These are phyloP conservation scores for Enteromius thamalakanensis DNA, from an alignment of 2,797 vertebrate genomes.

Conservation along the genomic window DNA sequence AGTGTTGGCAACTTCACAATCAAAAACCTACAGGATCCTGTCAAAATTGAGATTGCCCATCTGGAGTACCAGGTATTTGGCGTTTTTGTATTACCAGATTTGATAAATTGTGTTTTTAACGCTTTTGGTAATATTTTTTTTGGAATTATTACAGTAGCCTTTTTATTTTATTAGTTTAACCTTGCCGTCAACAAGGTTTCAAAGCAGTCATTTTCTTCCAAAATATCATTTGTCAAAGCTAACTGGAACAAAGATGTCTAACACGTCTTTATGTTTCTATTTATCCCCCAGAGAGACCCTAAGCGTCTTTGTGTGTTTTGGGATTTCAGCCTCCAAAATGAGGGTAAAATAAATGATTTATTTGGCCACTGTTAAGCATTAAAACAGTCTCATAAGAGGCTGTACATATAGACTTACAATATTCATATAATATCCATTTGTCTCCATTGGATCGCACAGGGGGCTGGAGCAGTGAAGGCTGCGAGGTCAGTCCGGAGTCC, in stretches of 20 bases:
- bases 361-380: constrained; percentile 7
- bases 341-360: constrained; percentile 66
- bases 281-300: constrained; percentile 68
- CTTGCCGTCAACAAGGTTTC: not conserved
- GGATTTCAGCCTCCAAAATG: constrained; percentile 89
- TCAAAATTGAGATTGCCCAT: constrained; percentile 87
- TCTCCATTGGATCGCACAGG: constrained; percentile 80
- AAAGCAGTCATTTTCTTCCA: not conserved
- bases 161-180: not conserved
- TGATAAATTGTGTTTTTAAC: not conserved
- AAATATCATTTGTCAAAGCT: not conserved
- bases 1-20: constrained; percentile 90
- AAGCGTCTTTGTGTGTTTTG: constrained; percentile 89
- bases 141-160: not conserved
- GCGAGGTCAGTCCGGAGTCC: constrained; percentile 73
- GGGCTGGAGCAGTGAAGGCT: constrained; percentile 88
- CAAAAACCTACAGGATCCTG: constrained; percentile 81
- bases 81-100: not conserved
- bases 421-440: constrained; percentile 50
- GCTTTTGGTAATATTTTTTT: not conserved
- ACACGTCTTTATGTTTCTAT: constrained; percentile 19
- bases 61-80: constrained; percentile 77
- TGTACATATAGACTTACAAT: constrained; percentile 10
- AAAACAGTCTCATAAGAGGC: not conserved
- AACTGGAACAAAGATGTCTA: not conserved